Conservation (phyloP, 2,888 invertebrate genomes). For the Ypsolopha sequella region DNA sequence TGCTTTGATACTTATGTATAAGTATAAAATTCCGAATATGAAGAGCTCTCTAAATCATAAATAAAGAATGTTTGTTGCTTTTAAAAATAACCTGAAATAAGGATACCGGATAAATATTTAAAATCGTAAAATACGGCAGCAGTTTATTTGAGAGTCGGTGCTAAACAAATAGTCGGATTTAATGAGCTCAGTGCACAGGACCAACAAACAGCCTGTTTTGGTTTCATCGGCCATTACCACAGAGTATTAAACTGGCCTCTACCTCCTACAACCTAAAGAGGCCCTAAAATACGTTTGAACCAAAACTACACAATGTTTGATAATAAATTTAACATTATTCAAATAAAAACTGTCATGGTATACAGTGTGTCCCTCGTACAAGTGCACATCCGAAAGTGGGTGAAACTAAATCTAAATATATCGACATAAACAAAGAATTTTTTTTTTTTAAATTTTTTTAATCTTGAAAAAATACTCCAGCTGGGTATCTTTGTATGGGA, state of each 20-base stretch:
- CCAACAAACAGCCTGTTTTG: constrained; percentile 13
- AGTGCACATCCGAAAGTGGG: too few relatives aligned
- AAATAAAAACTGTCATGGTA: neutral
- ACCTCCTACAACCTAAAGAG: too few relatives aligned
- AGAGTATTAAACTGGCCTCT: too few relatives aligned
- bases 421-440: too few relatives aligned
- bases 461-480: too few relatives aligned
- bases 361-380: too few relatives aligned
- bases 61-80: neutral
- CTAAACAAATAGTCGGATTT: constrained; percentile 62
- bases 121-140: constrained; percentile 50
- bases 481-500: too few relatives aligned
- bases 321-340: neutral
- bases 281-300: neutral
- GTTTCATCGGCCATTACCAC: neutral
- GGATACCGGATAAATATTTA: constrained; percentile 54
- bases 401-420: too few relatives aligned
- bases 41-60: neutral
- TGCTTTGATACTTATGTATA: too few relatives aligned
- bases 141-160: constrained; percentile 27
- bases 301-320: constrained; percentile 8
- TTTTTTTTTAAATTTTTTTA: too few relatives aligned
- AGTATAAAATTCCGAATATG: too few relatives aligned
- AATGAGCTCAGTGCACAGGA: constrained; percentile 45
- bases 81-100: neutral